phyloP scores from a whole-genome alignment of 2,888 invertebrate genomes.

The Heliconius ethilla region DNA sequence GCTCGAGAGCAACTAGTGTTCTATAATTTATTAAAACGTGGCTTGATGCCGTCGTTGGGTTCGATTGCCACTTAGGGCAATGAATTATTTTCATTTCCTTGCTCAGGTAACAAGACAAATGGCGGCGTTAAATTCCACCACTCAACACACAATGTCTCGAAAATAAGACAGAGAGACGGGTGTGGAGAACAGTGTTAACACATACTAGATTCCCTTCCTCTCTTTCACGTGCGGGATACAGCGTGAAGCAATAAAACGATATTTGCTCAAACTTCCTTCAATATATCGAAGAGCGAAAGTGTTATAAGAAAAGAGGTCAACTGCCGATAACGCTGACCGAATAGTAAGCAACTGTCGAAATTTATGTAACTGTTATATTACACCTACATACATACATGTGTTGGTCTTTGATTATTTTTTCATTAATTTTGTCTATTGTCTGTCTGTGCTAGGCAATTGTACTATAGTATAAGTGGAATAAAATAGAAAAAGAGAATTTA shows the following conservation, averaged over 20 bases:
- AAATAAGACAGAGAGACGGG: too few relatives aligned
- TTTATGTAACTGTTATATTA: constrained; percentile 21
- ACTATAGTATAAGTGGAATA: too few relatives aligned
- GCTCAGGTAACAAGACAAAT: neutral
- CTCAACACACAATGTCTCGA: too few relatives aligned
- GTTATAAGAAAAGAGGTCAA: constrained; percentile 16
- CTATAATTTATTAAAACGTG: too few relatives aligned
- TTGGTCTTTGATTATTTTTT: neutral
- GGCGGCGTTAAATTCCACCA: neutral
- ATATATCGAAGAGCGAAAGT: constrained; percentile 20
- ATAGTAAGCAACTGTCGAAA: constrained; percentile 14
- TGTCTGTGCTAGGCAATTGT: neutral
- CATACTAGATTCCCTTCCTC: too few relatives aligned
- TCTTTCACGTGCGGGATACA: neutral
- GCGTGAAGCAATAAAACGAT: neutral
- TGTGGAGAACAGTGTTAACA: too few relatives aligned
- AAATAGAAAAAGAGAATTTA: too few relatives aligned
- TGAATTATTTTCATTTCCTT: neutral
- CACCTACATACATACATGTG: neutral
- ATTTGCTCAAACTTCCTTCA: neutral
- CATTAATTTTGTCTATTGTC: neutral
- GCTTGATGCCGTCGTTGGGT: too few relatives aligned
- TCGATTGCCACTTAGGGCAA: neutral
- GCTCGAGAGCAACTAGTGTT: too few relatives aligned
- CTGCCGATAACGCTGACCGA: constrained; percentile 16